A percentile compares a stretch with the other conserved stretches of the same genome.
These are phyloP conservation scores for Coryphaenoides rupestris DNA, from an alignment of 2,113 vertebrate genomes.

Conservation along the genomic window DNA sequence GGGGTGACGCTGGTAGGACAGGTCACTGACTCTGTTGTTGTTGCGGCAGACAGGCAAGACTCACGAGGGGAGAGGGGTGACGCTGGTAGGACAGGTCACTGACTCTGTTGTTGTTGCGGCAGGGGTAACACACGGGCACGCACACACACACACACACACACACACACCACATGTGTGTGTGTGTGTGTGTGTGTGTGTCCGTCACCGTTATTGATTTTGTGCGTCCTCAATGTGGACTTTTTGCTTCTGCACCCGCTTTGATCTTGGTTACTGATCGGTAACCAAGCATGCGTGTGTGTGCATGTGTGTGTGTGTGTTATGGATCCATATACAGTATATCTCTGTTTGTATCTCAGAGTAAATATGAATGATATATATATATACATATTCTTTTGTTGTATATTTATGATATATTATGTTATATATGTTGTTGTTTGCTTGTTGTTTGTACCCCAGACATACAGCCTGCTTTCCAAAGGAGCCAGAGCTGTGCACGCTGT, in stretches of 20 bases:
- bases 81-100: conserved; percentile 24
- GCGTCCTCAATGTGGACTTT: conserved; percentile 13
- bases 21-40: conserved; percentile 42
- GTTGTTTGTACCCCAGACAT: neutral
- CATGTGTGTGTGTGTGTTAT: too few species aligned
- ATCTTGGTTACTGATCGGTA: too few species aligned
- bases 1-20: conserved; percentile 14
- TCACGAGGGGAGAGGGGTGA: conserved; percentile 16
- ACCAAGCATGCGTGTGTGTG: too few species aligned
- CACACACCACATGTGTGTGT: too few species aligned
- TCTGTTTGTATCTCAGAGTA: too few species aligned
- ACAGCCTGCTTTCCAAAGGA: conserved; percentile 41
- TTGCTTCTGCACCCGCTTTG: too few species aligned
- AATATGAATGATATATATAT: too few species aligned
- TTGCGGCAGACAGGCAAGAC: neutral
- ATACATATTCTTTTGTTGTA: too few species aligned
- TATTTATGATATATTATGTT: too few species aligned
- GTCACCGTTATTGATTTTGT: neutral
- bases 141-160: too few species aligned
- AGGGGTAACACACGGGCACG: neutral
- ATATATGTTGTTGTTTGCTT: too few species aligned
- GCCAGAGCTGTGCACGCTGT: conserved; percentile 1
- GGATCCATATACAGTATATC: too few species aligned
- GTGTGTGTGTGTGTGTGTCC: conserved; percentile 4
- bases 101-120: conserved; percentile 22